A percentile compares a stretch with the other conserved stretches of the same genome.
Conservation (phyloP, 2,113 vertebrate genomes). For the Anhinga anhinga region DNA sequence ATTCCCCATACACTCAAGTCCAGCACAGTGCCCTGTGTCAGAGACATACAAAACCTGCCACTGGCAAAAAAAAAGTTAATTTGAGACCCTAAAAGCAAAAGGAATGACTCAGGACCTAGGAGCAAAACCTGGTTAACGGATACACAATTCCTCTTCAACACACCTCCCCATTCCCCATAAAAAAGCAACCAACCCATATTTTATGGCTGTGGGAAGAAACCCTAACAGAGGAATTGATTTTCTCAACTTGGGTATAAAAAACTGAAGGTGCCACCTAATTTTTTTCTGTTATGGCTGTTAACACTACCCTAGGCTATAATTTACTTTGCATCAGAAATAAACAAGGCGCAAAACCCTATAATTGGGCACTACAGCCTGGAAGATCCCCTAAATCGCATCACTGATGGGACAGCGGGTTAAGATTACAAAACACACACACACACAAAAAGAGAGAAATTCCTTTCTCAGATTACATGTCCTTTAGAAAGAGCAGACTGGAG, state of each 20-base stretch:
- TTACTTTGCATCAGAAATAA: not conserved
- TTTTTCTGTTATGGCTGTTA: not conserved
- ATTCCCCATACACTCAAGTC: not conserved
- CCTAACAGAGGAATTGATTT: not conserved
- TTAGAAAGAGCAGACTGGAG: not conserved
- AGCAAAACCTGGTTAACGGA: not conserved
- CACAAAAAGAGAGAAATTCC: not conserved
- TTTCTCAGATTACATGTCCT: not conserved
- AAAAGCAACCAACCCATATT: not conserved
- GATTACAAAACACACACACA: not conserved
- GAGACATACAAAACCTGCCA: not conserved
- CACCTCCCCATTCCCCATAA: not conserved
- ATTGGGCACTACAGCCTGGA: not conserved
- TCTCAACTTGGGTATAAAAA: not conserved
- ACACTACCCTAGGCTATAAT: not conserved
- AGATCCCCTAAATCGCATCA: not conserved
- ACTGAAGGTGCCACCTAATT: fast-evolving
- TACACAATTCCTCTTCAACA: not conserved
- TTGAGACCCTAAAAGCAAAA: not conserved
- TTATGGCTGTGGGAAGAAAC: not conserved
- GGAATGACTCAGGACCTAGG: not conserved
- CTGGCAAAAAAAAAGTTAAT: not conserved
- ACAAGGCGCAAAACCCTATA: not conserved
- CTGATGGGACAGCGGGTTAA: not conserved
- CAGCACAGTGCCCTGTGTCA: not conserved